Evolutionary conservation across 1,140 invertebrate genomes (phyloP), one percentile per base, ranked within the genome.

Genomic region (Argopecten irradians): DNA sequence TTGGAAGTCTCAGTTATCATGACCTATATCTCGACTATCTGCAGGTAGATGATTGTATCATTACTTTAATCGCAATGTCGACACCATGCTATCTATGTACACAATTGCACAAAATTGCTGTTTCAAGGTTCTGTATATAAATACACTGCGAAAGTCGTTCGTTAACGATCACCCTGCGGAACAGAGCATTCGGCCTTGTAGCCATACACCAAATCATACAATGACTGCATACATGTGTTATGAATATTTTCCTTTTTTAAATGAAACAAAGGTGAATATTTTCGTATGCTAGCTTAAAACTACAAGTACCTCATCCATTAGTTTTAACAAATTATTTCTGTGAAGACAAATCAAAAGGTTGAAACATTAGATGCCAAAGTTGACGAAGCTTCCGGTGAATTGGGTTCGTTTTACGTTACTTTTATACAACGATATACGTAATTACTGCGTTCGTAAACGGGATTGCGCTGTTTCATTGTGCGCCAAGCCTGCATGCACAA

Each of bases 401-500:
- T n/a, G 22, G 55, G 3, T 71, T n/a, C 55, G 55, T 71, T 71
- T 71, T n/a, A 71, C 55, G 16, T 71, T 71, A 71, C 55, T 28
- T 8, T 8, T 28, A 11, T 71, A 71, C 22, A 11, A 28, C 55
- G 22, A 1, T 71, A 71, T 5, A 71, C 55, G 55, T 71, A 28
- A 71, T 71, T 28, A 28, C 16, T n/a, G 5, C 3, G 43, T 46
- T 16, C 43, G 43, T 22, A 22, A 46, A 46, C 13, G 0, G 55
- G 55, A 28, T 2, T n/a, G 55, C 55, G n/a, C 55, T 71, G 55
- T 71, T 71, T 71, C 55, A 71, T 71, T 71, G 5, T n/a, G 55
- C 55, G n/a, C 55, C 55, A 71, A 71, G 55, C 55, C 16, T 71
- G 55, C 55, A 71, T 71, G 55, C 55, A 71, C 55, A 71, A 71